Conservation (phyloP, 2,113 vertebrate species). For the Zosterops hypoxanthus region DNA sequence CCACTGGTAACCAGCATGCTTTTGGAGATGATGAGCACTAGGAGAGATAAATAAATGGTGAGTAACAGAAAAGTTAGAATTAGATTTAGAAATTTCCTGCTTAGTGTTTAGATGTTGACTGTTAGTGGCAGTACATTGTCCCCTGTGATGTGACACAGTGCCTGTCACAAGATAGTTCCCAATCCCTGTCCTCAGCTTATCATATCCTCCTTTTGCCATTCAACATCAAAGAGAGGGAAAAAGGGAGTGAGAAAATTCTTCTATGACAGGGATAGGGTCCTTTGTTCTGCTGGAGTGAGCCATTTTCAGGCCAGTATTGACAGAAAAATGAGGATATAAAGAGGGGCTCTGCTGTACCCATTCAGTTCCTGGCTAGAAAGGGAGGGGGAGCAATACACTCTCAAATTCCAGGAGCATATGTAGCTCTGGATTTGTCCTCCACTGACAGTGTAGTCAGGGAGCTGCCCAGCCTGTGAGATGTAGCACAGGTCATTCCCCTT, state of each 20-base stretch:
- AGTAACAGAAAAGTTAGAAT: neutral
- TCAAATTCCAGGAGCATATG: fast-evolving
- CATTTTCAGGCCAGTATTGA: neutral
- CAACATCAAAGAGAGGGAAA: neutral
- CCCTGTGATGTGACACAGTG: neutral
- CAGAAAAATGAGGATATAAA: neutral
- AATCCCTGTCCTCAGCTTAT: neutral
- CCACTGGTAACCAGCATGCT: fast-evolving
- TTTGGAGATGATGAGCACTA: neutral
- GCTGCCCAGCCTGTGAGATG: neutral
- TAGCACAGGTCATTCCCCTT: neutral
- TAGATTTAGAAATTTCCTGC: neutral
- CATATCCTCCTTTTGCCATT: neutral
- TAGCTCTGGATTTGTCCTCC: neutral
- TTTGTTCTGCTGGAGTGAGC: neutral
- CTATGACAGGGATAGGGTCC: neutral
- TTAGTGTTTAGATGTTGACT: neutral
- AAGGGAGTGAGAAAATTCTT: neutral
- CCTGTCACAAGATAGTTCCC: neutral
- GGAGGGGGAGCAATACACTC: fast-evolving
- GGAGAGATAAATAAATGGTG: neutral
- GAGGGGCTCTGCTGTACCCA: fast-evolving
- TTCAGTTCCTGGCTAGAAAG: neutral
- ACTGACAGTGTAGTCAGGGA: neutral
- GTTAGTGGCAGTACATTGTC: neutral